These are phyloP conservation scores for Acleris emargana DNA, from an alignment of 2,888 invertebrate species.

Conservation along the genomic window DNA sequence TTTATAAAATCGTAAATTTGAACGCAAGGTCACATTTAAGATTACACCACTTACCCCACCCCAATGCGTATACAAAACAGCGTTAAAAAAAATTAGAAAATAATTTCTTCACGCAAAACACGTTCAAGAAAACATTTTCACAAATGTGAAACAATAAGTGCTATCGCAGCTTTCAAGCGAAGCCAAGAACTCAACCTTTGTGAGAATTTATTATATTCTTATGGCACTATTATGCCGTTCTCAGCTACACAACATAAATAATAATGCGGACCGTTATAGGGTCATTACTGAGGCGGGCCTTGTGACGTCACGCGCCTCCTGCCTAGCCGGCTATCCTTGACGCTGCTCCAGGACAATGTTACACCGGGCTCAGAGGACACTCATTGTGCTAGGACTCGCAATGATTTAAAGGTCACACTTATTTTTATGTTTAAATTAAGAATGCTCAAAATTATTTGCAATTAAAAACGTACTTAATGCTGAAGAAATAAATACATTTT, in stretches of 20 bases:
- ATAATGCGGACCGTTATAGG: slow-evolving; percentile 80
- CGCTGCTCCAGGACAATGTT: slow-evolving; percentile 19
- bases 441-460: too few relatives aligned
- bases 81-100: slow-evolving; percentile 40
- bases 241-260: slow-evolving; percentile 82
- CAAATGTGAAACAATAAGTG: slow-evolving; percentile 75
- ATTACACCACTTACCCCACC: not conserved
- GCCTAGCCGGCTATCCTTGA: slow-evolving; percentile 8
- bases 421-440: not conserved
- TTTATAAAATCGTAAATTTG: not conserved
- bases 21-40: slow-evolving; percentile 14
- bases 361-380: not conserved
- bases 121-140: slow-evolving; percentile 61
- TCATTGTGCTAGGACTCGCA: not conserved
- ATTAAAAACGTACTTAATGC: too few relatives aligned
- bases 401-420: not conserved
- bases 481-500: too few relatives aligned
- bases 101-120: slow-evolving; percentile 62
- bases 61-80: slow-evolving; percentile 15
- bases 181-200: slow-evolving; percentile 77
- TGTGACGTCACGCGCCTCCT: slow-evolving; percentile 61
- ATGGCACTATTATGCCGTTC: slow-evolving; percentile 81
- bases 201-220: slow-evolving; percentile 81
- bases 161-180: slow-evolving; percentile 71
- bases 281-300: slow-evolving; percentile 76